These are phyloP conservation scores for Aleiodes alternator DNA, from an alignment of 2,888 invertebrate species.

Conservation along the genomic window DNA sequence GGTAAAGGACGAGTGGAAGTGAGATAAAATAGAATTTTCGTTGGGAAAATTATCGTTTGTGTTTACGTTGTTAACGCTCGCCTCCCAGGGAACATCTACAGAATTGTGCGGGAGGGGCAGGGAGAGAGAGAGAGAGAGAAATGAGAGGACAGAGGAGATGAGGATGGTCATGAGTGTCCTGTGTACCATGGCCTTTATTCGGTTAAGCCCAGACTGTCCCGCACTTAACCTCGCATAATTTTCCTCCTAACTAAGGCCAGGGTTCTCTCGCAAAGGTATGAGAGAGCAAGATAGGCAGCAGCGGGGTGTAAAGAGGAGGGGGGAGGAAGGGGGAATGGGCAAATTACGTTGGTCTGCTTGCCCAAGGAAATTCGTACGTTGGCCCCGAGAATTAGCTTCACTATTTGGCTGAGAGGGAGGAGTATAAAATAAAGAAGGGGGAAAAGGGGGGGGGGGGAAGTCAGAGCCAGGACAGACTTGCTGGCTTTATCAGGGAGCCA, in stretches of 20 bases:
- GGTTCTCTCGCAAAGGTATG: slow-evolving; percentile 1
- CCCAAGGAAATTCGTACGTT: slow-evolving; percentile 61
- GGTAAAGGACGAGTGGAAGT: slow-evolving; percentile 20
- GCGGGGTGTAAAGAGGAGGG: neutral
- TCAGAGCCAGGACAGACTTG: neutral
- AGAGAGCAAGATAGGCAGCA: slow-evolving; percentile 7
- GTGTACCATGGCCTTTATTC: slow-evolving; percentile 60
- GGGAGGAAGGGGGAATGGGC: slow-evolving; percentile 34
- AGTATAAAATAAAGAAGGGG: neutral
- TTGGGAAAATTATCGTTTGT: slow-evolving; percentile 45
- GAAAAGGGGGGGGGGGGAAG: neutral
- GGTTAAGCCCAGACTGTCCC: slow-evolving; percentile 67
- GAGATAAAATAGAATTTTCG: slow-evolving; percentile 30
- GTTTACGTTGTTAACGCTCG: slow-evolving; percentile 57
- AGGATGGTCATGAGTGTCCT: slow-evolving; percentile 38
- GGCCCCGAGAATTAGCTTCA: slow-evolving; percentile 43
- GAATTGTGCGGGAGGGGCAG: neutral
- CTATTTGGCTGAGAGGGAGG: slow-evolving; percentile 4
- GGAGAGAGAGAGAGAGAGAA: neutral
- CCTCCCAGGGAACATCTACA: slow-evolving; percentile 40
- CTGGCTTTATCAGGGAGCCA: slow-evolving; percentile 40
- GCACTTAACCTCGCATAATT: slow-evolving; percentile 71
- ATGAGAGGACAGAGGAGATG: neutral
- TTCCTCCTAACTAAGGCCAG: slow-evolving; percentile 63
- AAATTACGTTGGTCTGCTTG: slow-evolving; percentile 66